Evolutionary conservation across 2,113 vertebrate genomes (phyloP).

Genomic region (Erythrolamprus reginae): DNA sequence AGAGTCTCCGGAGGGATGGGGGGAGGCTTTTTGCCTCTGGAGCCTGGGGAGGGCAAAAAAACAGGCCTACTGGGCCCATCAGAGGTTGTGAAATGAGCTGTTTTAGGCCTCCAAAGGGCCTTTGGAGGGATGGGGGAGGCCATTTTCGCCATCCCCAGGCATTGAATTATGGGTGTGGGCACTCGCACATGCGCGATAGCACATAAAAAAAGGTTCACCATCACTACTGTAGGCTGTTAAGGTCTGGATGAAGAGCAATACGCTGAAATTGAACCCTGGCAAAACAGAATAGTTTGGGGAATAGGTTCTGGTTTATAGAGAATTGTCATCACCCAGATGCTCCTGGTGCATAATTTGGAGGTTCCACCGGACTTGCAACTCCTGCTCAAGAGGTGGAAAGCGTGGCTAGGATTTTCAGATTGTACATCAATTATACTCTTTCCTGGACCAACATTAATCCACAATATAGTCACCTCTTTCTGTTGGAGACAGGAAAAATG

Average conservation of each 20-base stretch:
- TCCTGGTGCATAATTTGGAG: background rate
- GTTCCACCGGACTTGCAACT: background rate
- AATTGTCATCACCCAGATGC: background rate
- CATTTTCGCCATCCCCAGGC: too few relatives aligned
- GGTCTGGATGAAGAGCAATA: background rate
- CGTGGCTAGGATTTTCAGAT: background rate
- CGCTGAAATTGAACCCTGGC: background rate
- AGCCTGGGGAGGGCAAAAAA: too few relatives aligned
- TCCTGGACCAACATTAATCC: background rate
- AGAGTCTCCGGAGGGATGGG: too few relatives aligned
- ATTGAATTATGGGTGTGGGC: too few relatives aligned
- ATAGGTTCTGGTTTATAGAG: background rate
- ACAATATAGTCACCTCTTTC: background rate
- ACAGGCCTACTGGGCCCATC: too few relatives aligned
- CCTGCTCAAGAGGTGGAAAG: background rate
- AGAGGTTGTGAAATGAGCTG: too few relatives aligned
- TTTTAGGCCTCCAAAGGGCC: too few relatives aligned
- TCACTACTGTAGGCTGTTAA: too few relatives aligned
- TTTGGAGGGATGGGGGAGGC: too few relatives aligned
- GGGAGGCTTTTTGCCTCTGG: too few relatives aligned
- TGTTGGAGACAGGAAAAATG: background rate
- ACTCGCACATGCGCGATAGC: too few relatives aligned
- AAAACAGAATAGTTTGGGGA: background rate
- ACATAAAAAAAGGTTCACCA: too few relatives aligned
- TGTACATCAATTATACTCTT: background rate